These are phyloP conservation scores for Pampusana beccarii DNA, from an alignment of 2,113 vertebrate species.

Conservation along the genomic window DNA sequence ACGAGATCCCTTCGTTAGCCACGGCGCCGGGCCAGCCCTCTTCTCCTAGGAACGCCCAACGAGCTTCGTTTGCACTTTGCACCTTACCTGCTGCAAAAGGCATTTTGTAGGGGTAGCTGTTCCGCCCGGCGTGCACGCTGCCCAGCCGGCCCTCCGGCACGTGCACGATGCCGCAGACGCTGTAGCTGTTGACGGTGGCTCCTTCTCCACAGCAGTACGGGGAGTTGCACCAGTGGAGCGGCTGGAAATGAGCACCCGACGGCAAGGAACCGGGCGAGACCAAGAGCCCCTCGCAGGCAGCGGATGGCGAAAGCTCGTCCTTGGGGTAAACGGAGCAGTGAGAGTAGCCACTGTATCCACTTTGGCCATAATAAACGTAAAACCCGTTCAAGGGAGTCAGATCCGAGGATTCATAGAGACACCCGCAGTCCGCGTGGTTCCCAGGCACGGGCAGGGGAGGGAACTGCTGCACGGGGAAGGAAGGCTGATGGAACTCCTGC, in stretches of 20 bases:
- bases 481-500: slow-evolving; percentile 87
- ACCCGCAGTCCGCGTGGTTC: slow-evolving; percentile 76
- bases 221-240: slow-evolving; percentile 87
- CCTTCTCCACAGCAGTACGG: slow-evolving; percentile 87
- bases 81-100: slow-evolving; percentile 89
- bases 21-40: not conserved
- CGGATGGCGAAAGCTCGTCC: slow-evolving; percentile 73
- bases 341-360: slow-evolving; percentile 74
- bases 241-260: slow-evolving; percentile 81
- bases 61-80: not conserved
- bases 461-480: slow-evolving; percentile 80
- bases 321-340: slow-evolving; percentile 82
- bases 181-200: slow-evolving; percentile 80
- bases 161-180: slow-evolving; percentile 83
- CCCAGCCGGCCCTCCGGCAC: slow-evolving; percentile 80
- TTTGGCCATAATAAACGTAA: slow-evolving; percentile 81
- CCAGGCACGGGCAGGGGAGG: slow-evolving; percentile 81
- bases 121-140: slow-evolving; percentile 78
- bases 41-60: not conserved
- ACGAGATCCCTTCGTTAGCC: not conserved
- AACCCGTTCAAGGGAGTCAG: slow-evolving; percentile 71
- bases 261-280: slow-evolving; percentile 80
- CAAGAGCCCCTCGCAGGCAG: slow-evolving; percentile 83
- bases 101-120: slow-evolving; percentile 83
- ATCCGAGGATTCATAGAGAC: slow-evolving; percentile 73